Evolutionary conservation across 2,888 invertebrate species (phyloP).

Genomic region (Coelopa pilipes): DNA sequence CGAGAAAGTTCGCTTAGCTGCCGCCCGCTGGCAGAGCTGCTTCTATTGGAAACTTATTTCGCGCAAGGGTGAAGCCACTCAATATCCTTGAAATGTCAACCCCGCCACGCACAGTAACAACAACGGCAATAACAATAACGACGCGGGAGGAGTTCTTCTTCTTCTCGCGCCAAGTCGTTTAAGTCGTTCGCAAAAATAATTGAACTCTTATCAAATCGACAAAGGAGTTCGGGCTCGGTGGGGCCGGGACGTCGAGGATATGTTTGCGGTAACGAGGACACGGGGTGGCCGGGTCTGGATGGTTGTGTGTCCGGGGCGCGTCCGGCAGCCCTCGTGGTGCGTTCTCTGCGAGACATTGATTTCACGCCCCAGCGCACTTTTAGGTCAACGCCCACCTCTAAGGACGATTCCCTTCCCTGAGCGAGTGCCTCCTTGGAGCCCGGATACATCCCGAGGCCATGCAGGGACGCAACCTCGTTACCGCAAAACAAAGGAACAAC

Average conservation of each 20-base stretch:
- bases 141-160: not conserved
- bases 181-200: not conserved
- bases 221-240: not conserved
- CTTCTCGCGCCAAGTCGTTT: not conserved
- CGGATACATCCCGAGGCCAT: no score
- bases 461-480: no score
- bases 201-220: constrained; percentile 2
- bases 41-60: constrained; percentile 15
- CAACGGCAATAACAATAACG: not conserved
- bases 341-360: not conserved
- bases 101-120: not conserved
- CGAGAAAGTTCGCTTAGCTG: not conserved
- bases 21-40: not conserved
- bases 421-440: no score
- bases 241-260: not conserved
- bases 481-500: no score
- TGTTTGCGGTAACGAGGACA: not conserved
- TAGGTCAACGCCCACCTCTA: no score
- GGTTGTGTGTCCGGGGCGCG: no score
- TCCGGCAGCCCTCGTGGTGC: not conserved
- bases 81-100: constrained; percentile 18
- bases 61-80: constrained; percentile 24
- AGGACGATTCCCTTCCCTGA: no score
- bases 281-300: not conserved
- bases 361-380: no score